These are phyloP conservation scores for Chrysogorgia sp. DNA, from an alignment of 92 coral and sea anemone genomes.

Conservation along the genomic window DNA sequence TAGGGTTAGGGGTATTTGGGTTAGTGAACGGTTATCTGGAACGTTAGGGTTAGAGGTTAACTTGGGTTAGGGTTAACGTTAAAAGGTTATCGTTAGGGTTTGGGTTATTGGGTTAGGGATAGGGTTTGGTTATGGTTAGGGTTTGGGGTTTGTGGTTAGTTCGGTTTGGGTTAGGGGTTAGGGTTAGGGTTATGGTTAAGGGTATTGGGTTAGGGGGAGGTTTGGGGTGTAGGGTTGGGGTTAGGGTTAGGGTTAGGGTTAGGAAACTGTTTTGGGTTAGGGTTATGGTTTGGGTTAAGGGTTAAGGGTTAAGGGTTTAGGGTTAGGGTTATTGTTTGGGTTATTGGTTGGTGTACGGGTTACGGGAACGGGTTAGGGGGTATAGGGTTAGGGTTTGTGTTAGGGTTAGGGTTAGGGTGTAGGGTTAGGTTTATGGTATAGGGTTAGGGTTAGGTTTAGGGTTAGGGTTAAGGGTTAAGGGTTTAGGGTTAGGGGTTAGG, in stretches of 20 bases:
- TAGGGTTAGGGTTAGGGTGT: conserved; percentile 41
- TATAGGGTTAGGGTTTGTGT: conserved; percentile 29
- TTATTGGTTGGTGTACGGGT: no score
- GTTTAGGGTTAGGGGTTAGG: no score
- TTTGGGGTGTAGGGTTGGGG: no score
- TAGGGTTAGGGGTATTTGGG: conserved; percentile 36
- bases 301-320: conserved; percentile 15
- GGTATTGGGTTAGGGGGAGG: conserved; percentile 13
- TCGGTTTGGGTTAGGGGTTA: conserved; percentile 35
- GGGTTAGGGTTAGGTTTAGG: conserved; percentile 33
- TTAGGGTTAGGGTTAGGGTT: conserved; percentile 32
- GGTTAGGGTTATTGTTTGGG: conserved; percentile 41
- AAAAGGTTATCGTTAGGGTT: conserved; percentile 42
- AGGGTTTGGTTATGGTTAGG: conserved; percentile 46
- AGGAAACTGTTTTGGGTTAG: conserved; percentile 68
- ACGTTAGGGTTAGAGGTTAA: conserved; percentile 27
- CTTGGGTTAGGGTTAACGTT: conserved; percentile 49
- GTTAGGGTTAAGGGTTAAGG: no score
- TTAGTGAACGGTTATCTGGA: no score
- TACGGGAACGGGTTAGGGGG: conserved; percentile 40
- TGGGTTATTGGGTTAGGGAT: conserved; percentile 54
- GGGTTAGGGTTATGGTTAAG: conserved; percentile 30
- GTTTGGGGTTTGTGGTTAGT: no score
- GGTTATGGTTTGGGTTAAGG: conserved; percentile 65
- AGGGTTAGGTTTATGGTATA: no score